Conservation (phyloP, 2,888 invertebrate species). For the Mechanitis mazaeus region DNA sequence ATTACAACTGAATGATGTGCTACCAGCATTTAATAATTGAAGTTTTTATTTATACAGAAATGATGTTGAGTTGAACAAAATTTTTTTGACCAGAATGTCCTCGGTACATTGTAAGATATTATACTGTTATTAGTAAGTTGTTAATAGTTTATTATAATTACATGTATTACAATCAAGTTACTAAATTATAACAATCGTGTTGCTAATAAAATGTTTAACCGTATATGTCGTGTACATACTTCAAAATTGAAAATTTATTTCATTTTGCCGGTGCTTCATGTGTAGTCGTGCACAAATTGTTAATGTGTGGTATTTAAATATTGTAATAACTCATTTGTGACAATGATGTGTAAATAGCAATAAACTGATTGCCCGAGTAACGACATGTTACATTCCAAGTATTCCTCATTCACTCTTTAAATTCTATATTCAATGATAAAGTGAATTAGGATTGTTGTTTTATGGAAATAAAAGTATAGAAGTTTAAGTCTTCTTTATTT, state of each 20-base stretch:
- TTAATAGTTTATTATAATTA: constrained; percentile 70
- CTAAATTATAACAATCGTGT: constrained; percentile 59
- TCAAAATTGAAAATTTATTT: constrained; percentile 28
- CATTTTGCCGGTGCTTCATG: constrained; percentile 42
- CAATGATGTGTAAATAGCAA: constrained; percentile 51
- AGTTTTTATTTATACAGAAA: background rate
- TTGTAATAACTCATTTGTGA: constrained; percentile 21
- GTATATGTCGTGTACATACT: constrained; percentile 55
- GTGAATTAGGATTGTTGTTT: constrained; percentile 69
- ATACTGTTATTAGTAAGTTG: constrained; percentile 71
- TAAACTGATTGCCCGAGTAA: constrained; percentile 47
- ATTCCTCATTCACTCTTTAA: constrained; percentile 45
- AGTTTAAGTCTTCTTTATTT: constrained; percentile 47
- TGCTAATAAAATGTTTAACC: constrained; percentile 42
- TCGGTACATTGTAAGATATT: constrained; percentile 64
- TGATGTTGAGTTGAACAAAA: too few relatives aligned
- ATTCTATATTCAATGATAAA: constrained; percentile 45
- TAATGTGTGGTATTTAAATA: constrained; percentile 36
- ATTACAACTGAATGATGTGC: constrained; percentile 19
- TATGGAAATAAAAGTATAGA: constrained; percentile 69
- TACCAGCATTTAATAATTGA: too few relatives aligned
- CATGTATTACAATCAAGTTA: constrained; percentile 63
- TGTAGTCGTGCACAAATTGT: constrained; percentile 54
- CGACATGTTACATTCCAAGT: constrained; percentile 66
- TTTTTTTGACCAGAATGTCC: constrained; percentile 34